These are phyloP conservation scores for Eretmocerus hayati DNA, from an alignment of 2,888 invertebrate species.

Conservation along the genomic window DNA sequence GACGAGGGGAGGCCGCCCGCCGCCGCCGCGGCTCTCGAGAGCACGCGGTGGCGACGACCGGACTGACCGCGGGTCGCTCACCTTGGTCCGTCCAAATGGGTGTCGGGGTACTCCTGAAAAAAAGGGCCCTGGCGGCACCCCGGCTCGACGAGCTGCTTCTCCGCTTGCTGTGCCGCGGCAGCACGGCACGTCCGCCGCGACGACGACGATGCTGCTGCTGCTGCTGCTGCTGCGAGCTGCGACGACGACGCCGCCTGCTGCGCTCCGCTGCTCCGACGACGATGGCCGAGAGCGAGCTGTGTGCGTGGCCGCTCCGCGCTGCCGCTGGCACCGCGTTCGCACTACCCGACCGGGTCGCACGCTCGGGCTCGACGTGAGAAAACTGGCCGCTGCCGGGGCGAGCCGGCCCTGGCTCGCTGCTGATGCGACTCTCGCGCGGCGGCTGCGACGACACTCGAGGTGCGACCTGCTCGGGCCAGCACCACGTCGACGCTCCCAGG, in stretches of 20 bases:
- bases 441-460: neutral
- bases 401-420: neutral
- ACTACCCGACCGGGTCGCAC: no score
- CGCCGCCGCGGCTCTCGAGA: neutral
- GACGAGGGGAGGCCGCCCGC: neutral
- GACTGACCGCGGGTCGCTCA: constrained; percentile 46
- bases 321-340: neutral
- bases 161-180: constrained; percentile 17
- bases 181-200: constrained; percentile 43
- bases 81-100: constrained; percentile 77
- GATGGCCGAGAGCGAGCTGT: no score
- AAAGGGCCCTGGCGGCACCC: constrained; percentile 20
- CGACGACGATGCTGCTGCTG: constrained; percentile 31
- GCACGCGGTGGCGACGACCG: no score
- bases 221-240: neutral
- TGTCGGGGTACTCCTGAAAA: constrained; percentile 53
- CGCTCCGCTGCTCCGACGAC: neutral
- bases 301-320: neutral
- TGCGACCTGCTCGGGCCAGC: neutral
- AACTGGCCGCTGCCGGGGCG: no score
- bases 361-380: no score
- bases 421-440: neutral
- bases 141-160: neutral
- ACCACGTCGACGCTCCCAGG: neutral
- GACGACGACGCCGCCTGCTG: neutral